phyloP scores from a whole-genome alignment of 1,140 invertebrate species.

The Alviniconcha marisindica region DNA sequence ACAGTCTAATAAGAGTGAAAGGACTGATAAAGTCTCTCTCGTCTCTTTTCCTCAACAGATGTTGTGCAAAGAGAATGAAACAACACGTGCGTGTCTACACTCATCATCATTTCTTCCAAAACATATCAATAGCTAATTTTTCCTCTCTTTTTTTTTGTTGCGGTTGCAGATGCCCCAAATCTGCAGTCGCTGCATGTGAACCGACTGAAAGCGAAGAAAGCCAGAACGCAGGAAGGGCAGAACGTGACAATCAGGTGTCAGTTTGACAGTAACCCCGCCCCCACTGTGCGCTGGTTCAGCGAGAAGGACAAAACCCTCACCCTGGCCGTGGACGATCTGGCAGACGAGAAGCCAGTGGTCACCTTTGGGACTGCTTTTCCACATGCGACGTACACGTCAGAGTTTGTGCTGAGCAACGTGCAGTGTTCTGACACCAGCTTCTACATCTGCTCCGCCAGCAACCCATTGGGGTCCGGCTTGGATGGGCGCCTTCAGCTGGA shows the following conservation, averaged over 20 bases:
- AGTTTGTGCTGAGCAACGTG: background rate
- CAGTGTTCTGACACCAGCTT: background rate
- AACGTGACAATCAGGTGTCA: background rate
- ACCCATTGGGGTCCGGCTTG: background rate
- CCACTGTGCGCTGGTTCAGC: background rate
- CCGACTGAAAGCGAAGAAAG: background rate
- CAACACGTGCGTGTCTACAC: too few relatives aligned
- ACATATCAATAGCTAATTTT: too few relatives aligned
- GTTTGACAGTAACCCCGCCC: constrained; percentile 18
- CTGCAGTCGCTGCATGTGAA: background rate
- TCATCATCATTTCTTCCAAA: too few relatives aligned
- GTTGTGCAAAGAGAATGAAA: too few relatives aligned
- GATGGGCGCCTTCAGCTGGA: background rate
- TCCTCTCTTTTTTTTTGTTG: background rate
- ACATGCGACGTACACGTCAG: background rate
- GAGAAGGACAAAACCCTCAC: background rate
- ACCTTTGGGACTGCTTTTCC: background rate
- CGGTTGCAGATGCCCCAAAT: background rate
- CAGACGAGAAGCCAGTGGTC: background rate
- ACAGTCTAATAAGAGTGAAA: too few relatives aligned
- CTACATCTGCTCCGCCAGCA: background rate
- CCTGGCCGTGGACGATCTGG: background rate
- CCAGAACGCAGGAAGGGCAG: background rate
- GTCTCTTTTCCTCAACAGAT: too few relatives aligned
- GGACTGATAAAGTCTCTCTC: too few relatives aligned